phyloP scores from a whole-genome alignment of 2,888 invertebrate species.

The Steinernema hermaphroditum region DNA sequence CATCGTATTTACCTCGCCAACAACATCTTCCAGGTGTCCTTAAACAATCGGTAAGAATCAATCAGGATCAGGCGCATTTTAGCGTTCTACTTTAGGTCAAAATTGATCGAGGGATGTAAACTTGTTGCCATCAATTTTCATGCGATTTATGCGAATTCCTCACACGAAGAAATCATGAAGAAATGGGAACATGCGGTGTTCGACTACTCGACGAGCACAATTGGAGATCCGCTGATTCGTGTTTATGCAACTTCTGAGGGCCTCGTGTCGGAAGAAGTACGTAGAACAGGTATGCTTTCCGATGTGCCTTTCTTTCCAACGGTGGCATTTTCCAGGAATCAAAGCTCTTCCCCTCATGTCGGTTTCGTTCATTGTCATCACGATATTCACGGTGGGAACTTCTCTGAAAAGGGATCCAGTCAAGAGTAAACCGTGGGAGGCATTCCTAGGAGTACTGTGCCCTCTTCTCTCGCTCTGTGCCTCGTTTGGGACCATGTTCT shows the following conservation, averaged over 20 bases:
- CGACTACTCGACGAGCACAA: slow-evolving; percentile 54
- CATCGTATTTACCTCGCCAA: slow-evolving; percentile 65
- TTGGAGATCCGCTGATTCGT: slow-evolving; percentile 53
- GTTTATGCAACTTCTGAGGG: slow-evolving; percentile 63
- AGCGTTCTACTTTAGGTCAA: slow-evolving; percentile 45
- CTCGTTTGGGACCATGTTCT: slow-evolving; percentile 64
- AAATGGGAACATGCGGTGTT: slow-evolving; percentile 64
- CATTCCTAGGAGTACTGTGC: slow-evolving; percentile 63
- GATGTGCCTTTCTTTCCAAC: background rate
- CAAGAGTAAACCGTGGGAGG: slow-evolving; percentile 61
- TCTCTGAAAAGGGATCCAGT: slow-evolving; percentile 55
- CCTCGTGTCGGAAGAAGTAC: slow-evolving; percentile 63
- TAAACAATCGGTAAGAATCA: slow-evolving; percentile 60
- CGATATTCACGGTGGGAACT: slow-evolving; percentile 61
- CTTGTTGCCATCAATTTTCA: slow-evolving; percentile 65
- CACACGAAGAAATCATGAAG: slow-evolving; percentile 58
- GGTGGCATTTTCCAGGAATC: slow-evolving; percentile 45
- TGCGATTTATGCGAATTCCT: slow-evolving; percentile 61
- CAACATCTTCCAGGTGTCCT: slow-evolving; percentile 62
- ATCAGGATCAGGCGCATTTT: too few relatives aligned
- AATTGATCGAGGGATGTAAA: slow-evolving; percentile 55
- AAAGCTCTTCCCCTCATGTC: slow-evolving; percentile 63
- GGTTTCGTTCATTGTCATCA: slow-evolving; percentile 59
- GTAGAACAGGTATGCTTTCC: slow-evolving; percentile 55
- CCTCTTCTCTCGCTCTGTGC: slow-evolving; percentile 64